Conservation (phyloP, 2,113 vertebrate species). For the Peromyscus californicus region DNA sequence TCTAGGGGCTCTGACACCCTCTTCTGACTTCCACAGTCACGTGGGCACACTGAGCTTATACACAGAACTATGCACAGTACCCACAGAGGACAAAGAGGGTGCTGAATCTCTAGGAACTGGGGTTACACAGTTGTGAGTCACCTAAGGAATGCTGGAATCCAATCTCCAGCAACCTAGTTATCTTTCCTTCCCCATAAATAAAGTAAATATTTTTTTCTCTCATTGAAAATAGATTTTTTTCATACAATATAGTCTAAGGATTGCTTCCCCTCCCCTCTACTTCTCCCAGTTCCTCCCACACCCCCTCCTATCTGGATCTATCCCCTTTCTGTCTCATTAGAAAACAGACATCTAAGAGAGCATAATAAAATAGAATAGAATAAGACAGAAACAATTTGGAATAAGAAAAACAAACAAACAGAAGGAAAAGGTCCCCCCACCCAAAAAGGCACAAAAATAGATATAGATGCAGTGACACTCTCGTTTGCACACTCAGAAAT, state of each 20-base stretch:
- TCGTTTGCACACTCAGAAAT: neutral
- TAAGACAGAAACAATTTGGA: neutral
- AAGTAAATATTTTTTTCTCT: neutral
- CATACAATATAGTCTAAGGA: neutral
- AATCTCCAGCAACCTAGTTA: fast-evolving
- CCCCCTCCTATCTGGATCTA: neutral
- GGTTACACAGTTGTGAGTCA: neutral
- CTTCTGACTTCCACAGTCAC: neutral
- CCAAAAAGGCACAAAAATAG: neutral
- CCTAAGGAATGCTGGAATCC: neutral
- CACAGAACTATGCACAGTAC: neutral
- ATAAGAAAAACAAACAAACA: neutral
- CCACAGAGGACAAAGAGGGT: neutral
- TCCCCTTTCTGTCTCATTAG: neutral
- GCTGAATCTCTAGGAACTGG: neutral
- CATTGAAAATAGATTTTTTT: neutral
- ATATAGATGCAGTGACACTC: neutral
- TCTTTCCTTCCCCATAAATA: neutral
- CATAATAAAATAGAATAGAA: neutral
- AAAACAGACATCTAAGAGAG: neutral
- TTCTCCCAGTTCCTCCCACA: neutral
- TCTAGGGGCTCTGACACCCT: neutral
- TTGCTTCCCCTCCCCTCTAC: neutral
- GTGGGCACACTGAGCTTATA: neutral
- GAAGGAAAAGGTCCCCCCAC: neutral